Evolutionary conservation across 2,113 vertebrate species (phyloP).

Genomic region (Xiphophorus couchianus): DNA sequence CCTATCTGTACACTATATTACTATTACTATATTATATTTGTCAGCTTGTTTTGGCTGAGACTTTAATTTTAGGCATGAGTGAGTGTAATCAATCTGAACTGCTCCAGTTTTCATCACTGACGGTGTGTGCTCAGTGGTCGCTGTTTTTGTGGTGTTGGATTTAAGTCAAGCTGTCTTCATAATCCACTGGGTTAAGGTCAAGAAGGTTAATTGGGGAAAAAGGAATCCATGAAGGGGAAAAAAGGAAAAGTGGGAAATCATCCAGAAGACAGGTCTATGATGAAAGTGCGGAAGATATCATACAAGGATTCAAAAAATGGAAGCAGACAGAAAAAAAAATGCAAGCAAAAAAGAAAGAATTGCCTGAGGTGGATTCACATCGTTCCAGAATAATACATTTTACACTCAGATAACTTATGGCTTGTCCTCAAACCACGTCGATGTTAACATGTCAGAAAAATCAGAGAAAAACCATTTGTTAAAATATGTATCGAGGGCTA

Average conservation of each 20-base stretch:
- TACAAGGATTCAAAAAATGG: not conserved
- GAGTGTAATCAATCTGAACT: not conserved
- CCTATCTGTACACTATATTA: not conserved
- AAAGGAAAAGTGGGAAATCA: slow-evolving; percentile 12
- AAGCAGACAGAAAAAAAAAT: not conserved
- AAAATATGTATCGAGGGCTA: not conserved
- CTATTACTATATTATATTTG: not conserved
- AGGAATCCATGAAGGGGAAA: slow-evolving; percentile 1
- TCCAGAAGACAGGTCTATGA: not conserved
- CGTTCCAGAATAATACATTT: not conserved
- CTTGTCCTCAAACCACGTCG: not conserved
- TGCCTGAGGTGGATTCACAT: not conserved
- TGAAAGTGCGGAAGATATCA: not conserved
- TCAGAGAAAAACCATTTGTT: not conserved
- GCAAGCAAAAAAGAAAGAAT: not conserved
- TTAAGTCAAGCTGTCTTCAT: not conserved
- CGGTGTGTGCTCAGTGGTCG: not conserved
- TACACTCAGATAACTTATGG: not conserved
- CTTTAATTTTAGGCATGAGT: not conserved
- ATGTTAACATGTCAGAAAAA: not conserved
- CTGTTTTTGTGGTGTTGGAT: not conserved
- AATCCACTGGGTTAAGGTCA: slow-evolving; percentile 6
- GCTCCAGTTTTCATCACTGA: not conserved
- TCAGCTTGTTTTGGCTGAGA: not conserved
- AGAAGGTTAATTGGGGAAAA: slow-evolving; percentile 6